Evolutionary conservation across 2,113 vertebrate species (phyloP).

Genomic region (Mus musculus): GRCm39 chrX:74893501-74894000

Average conservation of each 20-base stretch:
- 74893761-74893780: not conserved
- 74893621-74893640: slow-evolving; percentile 49
- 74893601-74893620: slow-evolving; percentile 54
- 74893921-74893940: slow-evolving; percentile 35
- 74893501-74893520: slow-evolving; percentile 76
- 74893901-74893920: not conserved
- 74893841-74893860: not conserved
- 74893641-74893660: slow-evolving; percentile 9
- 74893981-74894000: slow-evolving; percentile 56
- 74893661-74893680: slow-evolving; percentile 18
- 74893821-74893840: slow-evolving; percentile 38
- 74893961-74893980: slow-evolving; percentile 12
- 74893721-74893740: slow-evolving; percentile 47
- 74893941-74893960: slow-evolving; percentile 6
- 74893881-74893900: slow-evolving; percentile 58
- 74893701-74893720: slow-evolving; percentile 36
- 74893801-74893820: not conserved
- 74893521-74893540: slow-evolving; percentile 72
- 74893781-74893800: not conserved
- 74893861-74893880: not conserved
- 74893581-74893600: not conserved
- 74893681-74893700: not conserved
- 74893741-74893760: slow-evolving; percentile 47
- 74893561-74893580: slow-evolving; percentile 52
- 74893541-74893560: slow-evolving; percentile 61